Base-by-base conservation (phyloP, 2,797 vertebrate genomes). In the Oryzias dopingdopingensis region DNA sequence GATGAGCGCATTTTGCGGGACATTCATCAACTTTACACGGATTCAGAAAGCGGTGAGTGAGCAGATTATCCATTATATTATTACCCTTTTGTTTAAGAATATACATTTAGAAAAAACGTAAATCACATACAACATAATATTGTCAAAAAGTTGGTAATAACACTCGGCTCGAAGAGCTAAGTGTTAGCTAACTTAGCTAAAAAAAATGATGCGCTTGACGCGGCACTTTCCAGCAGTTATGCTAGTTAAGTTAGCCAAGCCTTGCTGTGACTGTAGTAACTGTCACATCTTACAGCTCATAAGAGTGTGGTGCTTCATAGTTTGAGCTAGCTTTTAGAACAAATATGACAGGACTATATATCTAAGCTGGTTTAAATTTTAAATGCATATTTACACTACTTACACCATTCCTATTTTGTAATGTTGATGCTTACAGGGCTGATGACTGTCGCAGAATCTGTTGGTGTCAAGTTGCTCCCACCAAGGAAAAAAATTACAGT, bases 401-500 rank as follows among this genome's bases (percentile, higher is more conserved):
- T 13, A 4, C 4, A 45, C 16, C 29, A 5, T 52, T 29, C 24
- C 16, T 29, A 8, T 20, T 4, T 44, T 26, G 14, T 24, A 1
- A 5, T 50, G 18, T 69, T 3, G 62, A 1, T 18, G 40, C 62
- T 0, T 62, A 2, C 65, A 95, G 94, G 93, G 6, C 66, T 95
- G 57, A 89, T 95, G 2, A 7, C 88, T 1, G 80, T 94, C 1
- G 94, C 92, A 0, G 79, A 89, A 47, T 89, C 90, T 17, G 90
- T 95, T 41, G 91, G 87, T 6, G 85, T 94, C 65, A 91, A 85
- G 40, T 60, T 95, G 45, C 82, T 95, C 50, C 73, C 93, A 0
- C 93, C 93, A 42, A 86, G 93, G 44, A 94, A 94, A 63, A 95
- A 94, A 81, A 94, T 95, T 76, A 94, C 91, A 0, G 92, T 94